Evolutionary conservation across 2,797 vertebrate species (phyloP), one percentile per base, ranked within the genome.

Genomic region (Pteronotus mesoamericanus): DNA sequence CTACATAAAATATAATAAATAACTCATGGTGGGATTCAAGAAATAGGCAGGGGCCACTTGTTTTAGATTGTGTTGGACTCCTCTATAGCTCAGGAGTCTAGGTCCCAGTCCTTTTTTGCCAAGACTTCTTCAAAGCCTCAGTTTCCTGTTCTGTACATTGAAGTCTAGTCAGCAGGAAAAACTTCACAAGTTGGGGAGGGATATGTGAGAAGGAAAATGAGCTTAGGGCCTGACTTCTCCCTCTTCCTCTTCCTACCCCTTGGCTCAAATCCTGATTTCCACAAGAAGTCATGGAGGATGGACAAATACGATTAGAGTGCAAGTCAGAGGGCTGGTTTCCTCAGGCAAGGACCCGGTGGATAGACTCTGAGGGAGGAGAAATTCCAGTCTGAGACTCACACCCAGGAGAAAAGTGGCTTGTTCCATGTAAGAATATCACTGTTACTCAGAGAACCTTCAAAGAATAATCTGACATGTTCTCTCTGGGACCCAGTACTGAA

Each of bases 401-500:
- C 4, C 37, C 51, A 85, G 51, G 64, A 88, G 24, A 75, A 51
- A 68, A n/a, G n/a, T 2, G 29, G 16, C 34, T 44, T 69, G 21
- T 59, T 88, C 84, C 69, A 51, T 11, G 48, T 83, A 57, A 59
- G 26, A 21, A 42, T 12, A 24, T 29, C 29, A 29, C 51, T 77
- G 34, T 22, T 90, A 11, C 29, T 82, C 75, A n/a, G 57, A 32
- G 53, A 68, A 39, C 0, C 22, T 90, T 68, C 57, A 57, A 29
- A 57, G 11, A 74, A 66, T 42, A 93, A 69, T 34, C 12, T 61
- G 19, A 44, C 7, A 5, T 66, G 9, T 86, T 90, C 80, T 72
- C 9, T 89, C 75, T 86, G 68, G 74, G 95, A 75, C 34, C 16
- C 68, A 51, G 22, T 48, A 18, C n/a, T 95, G 39, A 95, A 95